A percentile compares a stretch with the other conserved stretches of the same genome.
These are phyloP conservation scores for Lethrus apterus DNA, from an alignment of 1,140 invertebrate genomes.

Conservation along the genomic window DNA sequence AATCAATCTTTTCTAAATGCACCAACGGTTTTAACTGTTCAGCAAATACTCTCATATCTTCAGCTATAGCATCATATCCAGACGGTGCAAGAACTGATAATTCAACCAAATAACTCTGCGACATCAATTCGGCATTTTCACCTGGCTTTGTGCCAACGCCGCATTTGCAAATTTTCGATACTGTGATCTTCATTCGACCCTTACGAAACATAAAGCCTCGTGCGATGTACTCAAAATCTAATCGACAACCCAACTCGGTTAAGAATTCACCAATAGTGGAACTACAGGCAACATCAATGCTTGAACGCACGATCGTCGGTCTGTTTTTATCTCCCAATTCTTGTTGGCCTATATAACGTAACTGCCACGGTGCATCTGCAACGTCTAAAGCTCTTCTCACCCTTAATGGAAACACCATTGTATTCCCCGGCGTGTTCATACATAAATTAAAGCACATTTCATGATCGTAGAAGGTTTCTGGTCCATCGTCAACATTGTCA, in stretches of 20 bases:
- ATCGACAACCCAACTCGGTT: constrained; percentile 79
- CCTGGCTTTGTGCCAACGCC: constrained; percentile 58
- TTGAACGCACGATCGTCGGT: constrained; percentile 82
- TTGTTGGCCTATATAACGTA: constrained; percentile 84
- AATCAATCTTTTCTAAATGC: constrained; percentile 85
- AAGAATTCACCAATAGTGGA: constrained; percentile 86
- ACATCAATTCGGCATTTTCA: constrained; percentile 74
- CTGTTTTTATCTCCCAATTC: constrained; percentile 83
- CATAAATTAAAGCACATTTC: constrained; percentile 77
- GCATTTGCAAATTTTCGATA: constrained; percentile 91
- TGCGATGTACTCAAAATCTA: constrained; percentile 91
- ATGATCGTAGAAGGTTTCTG: constrained; percentile 87
- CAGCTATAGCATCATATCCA: constrained; percentile 89
- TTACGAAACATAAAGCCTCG: constrained; percentile 95
- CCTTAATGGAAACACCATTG: constrained; percentile 49
- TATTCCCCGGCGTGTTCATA: constrained; percentile 47
- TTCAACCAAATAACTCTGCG: constrained; percentile 90
- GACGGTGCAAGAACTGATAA: constrained; percentile 85
- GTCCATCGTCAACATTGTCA: constrained; percentile 86
- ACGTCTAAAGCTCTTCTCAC: constrained; percentile 72
- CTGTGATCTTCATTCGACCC: constrained; percentile 93
- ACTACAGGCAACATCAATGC: constrained; percentile 86
- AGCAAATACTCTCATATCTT: constrained; percentile 92
- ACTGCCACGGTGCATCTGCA: constrained; percentile 74
- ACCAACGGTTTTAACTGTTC: constrained; percentile 90